Base-by-base conservation (phyloP, 2,888 invertebrate species). In the Erebia ligea region DNA sequence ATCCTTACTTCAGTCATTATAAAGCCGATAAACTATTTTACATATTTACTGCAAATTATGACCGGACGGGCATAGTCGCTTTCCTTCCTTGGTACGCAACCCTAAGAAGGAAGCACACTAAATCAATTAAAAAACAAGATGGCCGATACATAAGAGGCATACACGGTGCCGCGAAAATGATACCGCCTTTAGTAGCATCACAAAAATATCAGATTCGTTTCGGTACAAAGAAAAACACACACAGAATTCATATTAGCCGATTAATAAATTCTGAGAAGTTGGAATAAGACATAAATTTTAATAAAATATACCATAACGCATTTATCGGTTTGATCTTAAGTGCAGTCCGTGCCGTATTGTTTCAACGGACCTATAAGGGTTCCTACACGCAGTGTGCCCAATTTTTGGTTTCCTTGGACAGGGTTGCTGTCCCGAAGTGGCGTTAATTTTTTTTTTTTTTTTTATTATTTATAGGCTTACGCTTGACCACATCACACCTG, bases 251-350 rank as follows among this genome's bases (percentile, higher is more conserved):
- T 90, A 92, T 91, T 89, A 89, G 88, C 83, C 90, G 90, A 92
- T 92, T 92, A 91, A 90, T 92, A 90, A 90, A 90, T 92, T 92
- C 93, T 77, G 74, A 85, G 93, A 92, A 93, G 80, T 84, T 81
- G 82, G 82, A 92, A 89, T 92, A 90, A 92, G 92, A 93, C 91
- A 92, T 92, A 92, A 92, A 92, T 93, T 92, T 90, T 86, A 86
- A 88, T 90, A 90, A 90, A 89, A 90, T 89, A 88, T 83, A 85
- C 86, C 85, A 87, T 88, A 88, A 86, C 80, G 75, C 80, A 82
- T 83, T 80, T 88, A 91, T 91, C 90, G 80, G 82, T 81, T 80
- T 81, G 78, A 92, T 92, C 91, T 91, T 80, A 87, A 87, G 83
- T 88, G 77, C 79, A 77, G 73, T 74, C 73, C 77, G 77, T 77